A percentile compares a stretch with the other conserved stretches of the same genome.
phyloP scores from a whole-genome alignment of 2,113 vertebrate genomes.

The Ophiodon elongatus region DNA sequence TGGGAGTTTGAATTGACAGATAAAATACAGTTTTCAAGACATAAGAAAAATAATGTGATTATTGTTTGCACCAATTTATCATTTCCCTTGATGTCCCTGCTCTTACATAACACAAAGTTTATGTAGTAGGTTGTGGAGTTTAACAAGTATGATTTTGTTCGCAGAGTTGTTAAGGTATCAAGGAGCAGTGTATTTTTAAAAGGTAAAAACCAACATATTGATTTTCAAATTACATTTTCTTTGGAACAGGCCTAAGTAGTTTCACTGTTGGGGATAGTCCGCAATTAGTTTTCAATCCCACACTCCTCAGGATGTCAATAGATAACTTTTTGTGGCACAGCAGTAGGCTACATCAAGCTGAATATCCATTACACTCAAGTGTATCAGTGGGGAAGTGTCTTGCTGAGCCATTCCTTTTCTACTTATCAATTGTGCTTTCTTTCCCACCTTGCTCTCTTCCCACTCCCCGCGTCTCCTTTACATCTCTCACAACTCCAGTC shows the following conservation, averaged over 20 bases:
- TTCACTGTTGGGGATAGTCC: constrained; percentile 30
- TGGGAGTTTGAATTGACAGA: neutral
- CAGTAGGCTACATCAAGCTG: constrained; percentile 33
- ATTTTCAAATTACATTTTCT: constrained; percentile 12
- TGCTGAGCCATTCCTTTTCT: constrained; percentile 37
- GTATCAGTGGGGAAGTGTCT: constrained; percentile 30
- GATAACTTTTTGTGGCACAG: constrained; percentile 45
- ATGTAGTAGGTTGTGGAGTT: neutral
- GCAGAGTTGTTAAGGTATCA: neutral
- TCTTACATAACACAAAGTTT: neutral
- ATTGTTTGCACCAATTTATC: neutral
- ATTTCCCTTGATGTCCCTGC: neutral
- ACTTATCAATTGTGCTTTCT: constrained; percentile 35
- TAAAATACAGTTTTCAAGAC: neutral
- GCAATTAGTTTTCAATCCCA: constrained; percentile 51
- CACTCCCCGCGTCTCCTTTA: neutral
- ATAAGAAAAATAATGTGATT: neutral
- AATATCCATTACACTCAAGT: constrained; percentile 49
- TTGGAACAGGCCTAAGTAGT: constrained; percentile 9
- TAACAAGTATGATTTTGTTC: neutral
- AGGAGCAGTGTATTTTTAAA: neutral
- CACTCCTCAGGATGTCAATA: constrained; percentile 42
- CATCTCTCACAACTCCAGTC: constrained; percentile 16
- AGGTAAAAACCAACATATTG: constrained; percentile 4
- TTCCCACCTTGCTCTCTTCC: constrained; percentile 21